Percentiles rank a stretch among this genome's conserved stretches.
phyloP scores from a whole-genome alignment of 2,888 invertebrate genomes.

The Drosophila gaucha region DNA sequence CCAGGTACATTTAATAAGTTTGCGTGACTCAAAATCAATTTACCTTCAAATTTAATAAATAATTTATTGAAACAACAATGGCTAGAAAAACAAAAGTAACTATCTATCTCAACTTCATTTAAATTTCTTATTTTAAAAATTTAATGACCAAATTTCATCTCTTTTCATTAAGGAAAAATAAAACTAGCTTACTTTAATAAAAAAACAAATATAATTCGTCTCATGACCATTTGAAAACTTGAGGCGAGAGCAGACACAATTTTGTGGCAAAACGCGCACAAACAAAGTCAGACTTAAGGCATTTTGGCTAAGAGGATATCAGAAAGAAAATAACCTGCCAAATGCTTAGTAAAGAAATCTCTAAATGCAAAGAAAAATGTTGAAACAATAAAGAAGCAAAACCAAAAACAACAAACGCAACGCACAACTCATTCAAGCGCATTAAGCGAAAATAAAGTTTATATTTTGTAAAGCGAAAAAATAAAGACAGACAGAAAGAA shows the following conservation, averaged over 20 bases:
- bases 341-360: constrained; percentile 38
- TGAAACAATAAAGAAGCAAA: constrained; percentile 57
- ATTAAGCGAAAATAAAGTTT: constrained; percentile 72
- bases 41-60: neutral
- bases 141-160: too few relatives aligned
- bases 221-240: constrained; percentile 4
- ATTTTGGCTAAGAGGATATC: constrained; percentile 52
- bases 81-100: too few relatives aligned
- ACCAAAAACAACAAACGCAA: constrained; percentile 38
- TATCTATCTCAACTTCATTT: too few relatives aligned
- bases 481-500: constrained; percentile 1
- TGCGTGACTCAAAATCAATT: neutral
- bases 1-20: constrained; percentile 18
- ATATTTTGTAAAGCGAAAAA: constrained; percentile 17
- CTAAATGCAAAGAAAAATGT: constrained; percentile 40
- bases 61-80: too few relatives aligned
- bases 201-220: constrained; percentile 2
- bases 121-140: too few relatives aligned
- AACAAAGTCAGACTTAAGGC: constrained; percentile 42
- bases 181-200: neutral
- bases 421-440: constrained; percentile 66
- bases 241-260: neutral
- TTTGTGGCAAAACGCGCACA: constrained; percentile 9
- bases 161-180: neutral
- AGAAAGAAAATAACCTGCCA: constrained; percentile 51